Base-by-base conservation (phyloP, 2,113 vertebrate genomes). In the Leucosticte australis region DNA sequence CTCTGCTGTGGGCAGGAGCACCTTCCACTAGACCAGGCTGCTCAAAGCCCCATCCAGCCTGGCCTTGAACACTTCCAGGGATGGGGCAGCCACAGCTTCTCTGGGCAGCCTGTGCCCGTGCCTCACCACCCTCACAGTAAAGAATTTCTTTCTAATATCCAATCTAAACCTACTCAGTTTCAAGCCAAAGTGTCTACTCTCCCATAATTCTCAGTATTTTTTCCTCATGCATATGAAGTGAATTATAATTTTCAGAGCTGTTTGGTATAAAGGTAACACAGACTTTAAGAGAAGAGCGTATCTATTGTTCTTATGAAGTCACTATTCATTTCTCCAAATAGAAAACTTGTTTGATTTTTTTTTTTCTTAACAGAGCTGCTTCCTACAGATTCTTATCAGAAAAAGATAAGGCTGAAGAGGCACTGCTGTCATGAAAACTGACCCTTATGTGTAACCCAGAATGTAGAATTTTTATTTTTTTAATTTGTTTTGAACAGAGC, bases 311-410 rank as follows among this genome's bases (percentile, higher is more conserved):
- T 81, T 57, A 68, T 50, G 24, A 35, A 77, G 41, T 16, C 15
- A 53, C 87, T 92, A 75, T 53, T 92, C 12, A 76, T 62, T 88
- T 85, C 49, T 82, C 56, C 30, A 39, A 79, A 80, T 20, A 84
- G 59, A 88, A 92, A 73, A 26, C 41, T 12, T 57, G 53, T 26
- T 39, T 28, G 16, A 44, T 15, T 53, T 62, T 87, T 95, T 76
- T 82, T 56, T 67, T 37, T 77, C 22, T 88, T 73, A 78, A 81
- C 89, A 83, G 52, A 10, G 70, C n/a, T 63, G 12, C 35, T 94
- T 91, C 74, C 64, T 81, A 67, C 27, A 90, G 86, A 92, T 81
- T 83, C 33, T 70, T 93, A 83, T 78, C 80, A 94, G 59, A 55
- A 67, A 88, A 74, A 83, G 67, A 74, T 63, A 83, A 83, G 46